These are phyloP conservation scores for Sepioteuthis lessoniana DNA, from an alignment of 2,888 invertebrate species.

Conservation along the genomic window DNA sequence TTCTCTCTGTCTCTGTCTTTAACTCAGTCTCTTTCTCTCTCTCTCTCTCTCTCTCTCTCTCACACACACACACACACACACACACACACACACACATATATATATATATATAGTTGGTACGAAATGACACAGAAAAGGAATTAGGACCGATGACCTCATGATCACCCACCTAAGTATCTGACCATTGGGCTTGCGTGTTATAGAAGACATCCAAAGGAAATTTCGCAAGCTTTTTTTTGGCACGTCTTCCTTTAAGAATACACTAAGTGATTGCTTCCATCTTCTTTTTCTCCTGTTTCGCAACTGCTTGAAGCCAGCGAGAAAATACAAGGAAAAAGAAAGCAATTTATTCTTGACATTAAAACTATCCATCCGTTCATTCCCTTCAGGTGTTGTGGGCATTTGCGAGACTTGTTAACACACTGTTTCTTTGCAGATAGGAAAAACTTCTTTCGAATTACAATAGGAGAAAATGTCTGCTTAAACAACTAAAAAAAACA, in stretches of 20 bases:
- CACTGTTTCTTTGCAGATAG: not conserved
- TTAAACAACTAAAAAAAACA: not conserved
- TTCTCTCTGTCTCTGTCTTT: no score
- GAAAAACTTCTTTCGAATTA: not conserved
- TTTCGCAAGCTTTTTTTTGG: not conserved
- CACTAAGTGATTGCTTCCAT: not conserved
- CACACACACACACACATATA: no score
- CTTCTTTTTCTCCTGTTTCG: not conserved
- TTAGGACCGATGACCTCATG: no score
- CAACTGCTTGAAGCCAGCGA: not conserved
- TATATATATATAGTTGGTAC: no score
- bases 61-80: no score
- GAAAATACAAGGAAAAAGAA: not conserved
- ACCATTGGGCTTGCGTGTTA: no score
- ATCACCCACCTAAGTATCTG: no score
- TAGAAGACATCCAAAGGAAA: no score
- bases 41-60: no score
- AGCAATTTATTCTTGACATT: not conserved
- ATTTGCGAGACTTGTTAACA: not conserved
- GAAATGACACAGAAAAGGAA: no score
- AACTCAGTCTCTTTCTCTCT: no score
- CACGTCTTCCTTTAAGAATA: not conserved
- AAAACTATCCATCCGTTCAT: not conserved
- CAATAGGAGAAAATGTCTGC: not conserved
- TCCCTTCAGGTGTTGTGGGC: not conserved